Conservation (phyloP, 2,797 vertebrate species). For the Luscinia megarhynchos region DNA sequence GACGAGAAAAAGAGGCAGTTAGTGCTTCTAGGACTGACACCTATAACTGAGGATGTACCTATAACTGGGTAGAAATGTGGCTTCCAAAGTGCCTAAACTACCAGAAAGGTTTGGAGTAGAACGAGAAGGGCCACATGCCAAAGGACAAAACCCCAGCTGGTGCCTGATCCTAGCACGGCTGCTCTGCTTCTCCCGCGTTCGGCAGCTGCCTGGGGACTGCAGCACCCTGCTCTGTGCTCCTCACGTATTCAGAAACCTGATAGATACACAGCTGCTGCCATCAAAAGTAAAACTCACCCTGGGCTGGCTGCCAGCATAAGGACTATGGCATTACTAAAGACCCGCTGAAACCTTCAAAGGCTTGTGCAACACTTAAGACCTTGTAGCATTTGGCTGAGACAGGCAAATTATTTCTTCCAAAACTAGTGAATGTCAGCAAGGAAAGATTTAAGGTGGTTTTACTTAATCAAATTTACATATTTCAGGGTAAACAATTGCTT, state of each 20-base stretch:
- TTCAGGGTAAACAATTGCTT: neutral
- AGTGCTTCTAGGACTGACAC: neutral
- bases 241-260: conserved; percentile 1
- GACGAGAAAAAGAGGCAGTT: neutral
- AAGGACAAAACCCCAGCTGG: neutral
- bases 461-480: neutral
- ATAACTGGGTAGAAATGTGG: neutral
- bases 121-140: neutral
- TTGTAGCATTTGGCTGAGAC: neutral
- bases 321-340: neutral
- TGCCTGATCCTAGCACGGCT: neutral
- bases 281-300: conserved; percentile 23
- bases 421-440: neutral
- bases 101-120: neutral
- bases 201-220: neutral
- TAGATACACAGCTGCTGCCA: conserved; percentile 27
- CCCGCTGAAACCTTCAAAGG: conserved; percentile 30
- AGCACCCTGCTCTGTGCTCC: neutral
- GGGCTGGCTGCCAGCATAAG: conserved; percentile 6
- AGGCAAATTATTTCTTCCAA: neutral
- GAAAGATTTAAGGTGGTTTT: neutral
- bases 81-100: neutral
- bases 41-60: neutral
- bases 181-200: fast-evolving
- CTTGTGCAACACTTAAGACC: neutral